These are phyloP conservation scores for Dicrurus megarhynchus DNA, from an alignment of 2,113 vertebrate genomes.

Conservation along the genomic window DNA sequence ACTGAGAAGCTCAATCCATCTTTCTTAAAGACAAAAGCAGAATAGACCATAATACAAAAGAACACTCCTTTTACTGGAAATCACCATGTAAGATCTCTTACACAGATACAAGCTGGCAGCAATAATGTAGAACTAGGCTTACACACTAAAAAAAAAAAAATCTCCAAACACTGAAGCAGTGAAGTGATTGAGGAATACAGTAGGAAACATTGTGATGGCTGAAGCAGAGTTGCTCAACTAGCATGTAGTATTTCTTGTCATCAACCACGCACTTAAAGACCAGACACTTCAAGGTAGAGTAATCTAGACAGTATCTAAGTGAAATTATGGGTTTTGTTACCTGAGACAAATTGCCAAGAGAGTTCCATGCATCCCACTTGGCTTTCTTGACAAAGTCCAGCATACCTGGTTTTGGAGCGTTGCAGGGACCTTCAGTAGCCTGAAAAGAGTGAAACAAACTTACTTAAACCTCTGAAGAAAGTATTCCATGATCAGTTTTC, in stretches of 20 bases:
- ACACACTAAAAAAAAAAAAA: not conserved
- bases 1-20: not conserved
- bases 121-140: not conserved
- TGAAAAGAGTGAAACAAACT: slow-evolving; percentile 40
- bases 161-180: not conserved
- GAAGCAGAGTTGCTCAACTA: not conserved
- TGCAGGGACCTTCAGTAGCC: slow-evolving; percentile 89
- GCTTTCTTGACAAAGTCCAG: slow-evolving; percentile 89
- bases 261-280: not conserved
- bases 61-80: not conserved
- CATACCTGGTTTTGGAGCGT: slow-evolving; percentile 83
- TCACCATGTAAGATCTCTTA: not conserved
- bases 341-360: slow-evolving; percentile 83
- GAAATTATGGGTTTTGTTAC: slow-evolving; percentile 55
- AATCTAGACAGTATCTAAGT: not conserved
- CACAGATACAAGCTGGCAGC: not conserved
- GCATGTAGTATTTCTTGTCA: not conserved
- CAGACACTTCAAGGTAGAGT: not conserved
- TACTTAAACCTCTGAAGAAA: not conserved
- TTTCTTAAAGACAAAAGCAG: not conserved
- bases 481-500: not conserved
- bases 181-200: not conserved
- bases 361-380: slow-evolving; percentile 92
- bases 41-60: not conserved
- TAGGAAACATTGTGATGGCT: not conserved